Conservation (phyloP, 2,888 invertebrate genomes). For the Dione juno region DNA sequence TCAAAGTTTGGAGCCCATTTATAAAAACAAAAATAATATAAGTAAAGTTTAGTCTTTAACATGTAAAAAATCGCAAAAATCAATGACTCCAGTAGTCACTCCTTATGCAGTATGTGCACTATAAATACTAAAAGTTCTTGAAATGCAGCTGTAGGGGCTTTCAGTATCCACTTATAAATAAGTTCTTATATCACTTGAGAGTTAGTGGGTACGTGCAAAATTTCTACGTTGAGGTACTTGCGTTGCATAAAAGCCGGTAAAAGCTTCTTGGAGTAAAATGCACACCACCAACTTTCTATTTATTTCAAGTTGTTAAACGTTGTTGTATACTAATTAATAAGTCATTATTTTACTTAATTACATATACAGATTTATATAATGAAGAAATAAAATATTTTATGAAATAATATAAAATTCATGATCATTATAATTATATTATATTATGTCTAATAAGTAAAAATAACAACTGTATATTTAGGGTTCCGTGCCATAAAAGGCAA, state of each 20-base stretch:
- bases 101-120: background rate
- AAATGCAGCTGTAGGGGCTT: background rate
- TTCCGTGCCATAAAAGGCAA: no score
- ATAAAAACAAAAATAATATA: no score
- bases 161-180: background rate
- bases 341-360: background rate
- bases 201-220: slow-evolving; percentile 6
- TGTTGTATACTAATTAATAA: background rate
- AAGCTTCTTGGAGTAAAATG: slow-evolving; percentile 14
- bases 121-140: background rate
- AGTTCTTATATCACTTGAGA: slow-evolving; percentile 1
- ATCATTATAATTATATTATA: no score
- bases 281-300: background rate
- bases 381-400: no score
- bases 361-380: no score
- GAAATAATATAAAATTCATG: no score
- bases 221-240: background rate
- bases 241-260: slow-evolving; percentile 1
- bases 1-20: no score
- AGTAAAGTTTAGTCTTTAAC: no score
- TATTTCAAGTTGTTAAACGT: background rate
- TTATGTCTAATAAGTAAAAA: no score
- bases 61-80: no score
- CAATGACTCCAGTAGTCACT: no score
- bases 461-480: no score